Evolutionary conservation across 2,888 invertebrate genomes (phyloP), one percentile per base, ranked within the genome.

Genomic region (Julus scanicus): DNA sequence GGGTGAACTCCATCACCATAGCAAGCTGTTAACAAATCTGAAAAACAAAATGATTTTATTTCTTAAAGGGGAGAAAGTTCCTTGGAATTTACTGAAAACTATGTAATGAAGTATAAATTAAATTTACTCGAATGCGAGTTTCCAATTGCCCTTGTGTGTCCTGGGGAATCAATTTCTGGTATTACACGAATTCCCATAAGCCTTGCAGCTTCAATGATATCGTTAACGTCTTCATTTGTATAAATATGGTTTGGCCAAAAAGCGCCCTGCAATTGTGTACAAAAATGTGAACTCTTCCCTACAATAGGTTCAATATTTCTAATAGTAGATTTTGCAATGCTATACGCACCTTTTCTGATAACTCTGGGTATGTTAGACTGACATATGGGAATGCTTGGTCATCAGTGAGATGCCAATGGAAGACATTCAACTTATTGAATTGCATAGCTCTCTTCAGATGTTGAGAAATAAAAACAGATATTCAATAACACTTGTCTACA

Each of bases 101-200:
- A 53, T 11, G 11, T 53, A 13, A 53, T 53, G 17, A 17, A 53
- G 15, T 15, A 53, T 80, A 37, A 37, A 37, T 13, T 5, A 80
- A 80, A 80, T 57, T 91, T 92, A 95, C 96, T 97, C 71, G 87
- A 86, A 29, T 87, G 83, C 8, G 88, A 88, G n/a, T 88, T 87
- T 15, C 89, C 89, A 53, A 88, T 88, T 3, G 89, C 87, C 37
- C 89, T 87, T 40, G 89, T 89, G 92, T 97, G 97, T 89, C 97
- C 97, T 0, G 98, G 98, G 88, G 97, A 96, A 92, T 98, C 97
- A 91, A 97, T 96, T 93, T 98, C 98, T 0, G 98, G 98, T 91
- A 98, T 92, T 15, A 98, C 95, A 71, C 97, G 94, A 88, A 98
- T 95, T 0, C 98, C 98, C 85, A 96, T 94, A 49, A 94, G 92